Percentiles rank a stretch among this genome's conserved stretches.
Evolutionary conservation across 37 sponge, comb jelly and placozoan species (phyloP).

Genomic region (Hexactinellida sp.): DNA sequence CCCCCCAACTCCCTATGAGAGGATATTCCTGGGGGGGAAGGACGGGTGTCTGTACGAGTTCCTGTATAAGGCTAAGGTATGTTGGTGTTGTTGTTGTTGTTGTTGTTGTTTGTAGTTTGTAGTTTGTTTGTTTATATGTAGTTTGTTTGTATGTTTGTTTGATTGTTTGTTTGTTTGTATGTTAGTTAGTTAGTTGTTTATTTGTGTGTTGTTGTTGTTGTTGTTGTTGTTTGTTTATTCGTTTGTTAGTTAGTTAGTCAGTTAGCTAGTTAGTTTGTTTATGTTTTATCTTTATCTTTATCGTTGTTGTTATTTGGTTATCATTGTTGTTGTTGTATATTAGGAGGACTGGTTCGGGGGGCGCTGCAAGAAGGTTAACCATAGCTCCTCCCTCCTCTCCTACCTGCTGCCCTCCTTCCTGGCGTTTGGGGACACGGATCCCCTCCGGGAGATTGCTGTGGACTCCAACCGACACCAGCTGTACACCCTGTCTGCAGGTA

Average conservation of each 20-base stretch:
- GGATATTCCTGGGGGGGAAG: conserved; percentile 74
- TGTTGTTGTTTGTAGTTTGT: no score
- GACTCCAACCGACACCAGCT: neutral
- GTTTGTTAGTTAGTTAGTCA: no score
- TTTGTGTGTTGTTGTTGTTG: no score
- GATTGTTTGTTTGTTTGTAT: no score
- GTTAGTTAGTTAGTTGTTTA: no score
- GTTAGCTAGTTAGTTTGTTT: no score
- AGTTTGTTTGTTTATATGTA: neutral
- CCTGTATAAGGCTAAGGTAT: conserved; percentile 55
- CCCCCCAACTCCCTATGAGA: conserved; percentile 28
- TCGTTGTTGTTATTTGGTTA: no score
- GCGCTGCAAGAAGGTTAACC: conserved; percentile 68
- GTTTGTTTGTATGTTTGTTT: conserved; percentile 2
- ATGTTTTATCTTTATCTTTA: no score
- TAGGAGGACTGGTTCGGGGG: conserved; percentile 81
- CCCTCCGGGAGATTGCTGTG: neutral
- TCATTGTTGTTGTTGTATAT: neutral
- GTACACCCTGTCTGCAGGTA: neutral
- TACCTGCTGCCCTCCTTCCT: conserved; percentile 84
- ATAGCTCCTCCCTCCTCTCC: conserved; percentile 66
- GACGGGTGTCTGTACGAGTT: conserved; percentile 89
- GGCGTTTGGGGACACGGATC: conserved; percentile 65
- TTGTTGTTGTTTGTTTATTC: no score
- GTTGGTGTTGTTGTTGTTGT: neutral